Base-by-base conservation (phyloP, 2,888 invertebrate genomes). In the Aplocera efformata region DNA sequence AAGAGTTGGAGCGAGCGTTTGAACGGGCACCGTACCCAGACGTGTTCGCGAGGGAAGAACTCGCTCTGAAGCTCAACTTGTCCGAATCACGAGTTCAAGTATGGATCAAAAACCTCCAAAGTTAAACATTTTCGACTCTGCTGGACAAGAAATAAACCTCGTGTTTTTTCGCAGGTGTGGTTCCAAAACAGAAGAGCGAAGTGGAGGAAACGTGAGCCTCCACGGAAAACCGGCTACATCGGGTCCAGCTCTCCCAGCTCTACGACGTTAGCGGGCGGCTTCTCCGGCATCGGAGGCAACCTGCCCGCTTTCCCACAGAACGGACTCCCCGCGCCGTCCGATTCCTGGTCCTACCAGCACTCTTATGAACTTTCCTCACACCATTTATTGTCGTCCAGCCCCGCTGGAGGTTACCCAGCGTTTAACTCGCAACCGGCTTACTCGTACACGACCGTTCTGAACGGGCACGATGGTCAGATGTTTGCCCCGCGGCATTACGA, bases 11-110 rank as follows among this genome's bases (percentile, higher is more conserved):
- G 72, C 89, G 96, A 29, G 98, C 98, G 0, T 98, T 98, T 69
- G 97, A 98, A 72, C 90, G 97, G 22, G 98, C 98, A 0, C 98
- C 98, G 0, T 98, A 98, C 69, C 98, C 98, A 0, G 98, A 98
- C 75, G 97, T 98, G 1, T 98, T 98, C 68, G 98, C 98, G 1
- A 89, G 98, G 42, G 98, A 98, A 75, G 98, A 98, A 72, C 85
- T 98, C 41, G 98, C 98, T 32, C 90, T 97, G 27, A 96, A 97
- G 73, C 90, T 98, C 37, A 95, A 94, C 63, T 90, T 98, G 11
- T 96, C 96, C 60, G 98, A 98, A 81, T 89, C 89, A 68, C 75
- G 89, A 71, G 89, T 89, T 51, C 89, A 89, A 79, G 89, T 88
- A 63, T 11, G 53, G 54, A 31, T 21, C 10, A 10, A 11, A 17